phyloP scores from a whole-genome alignment of 2,797 vertebrate species.

The Galago senegalensis region DNA sequence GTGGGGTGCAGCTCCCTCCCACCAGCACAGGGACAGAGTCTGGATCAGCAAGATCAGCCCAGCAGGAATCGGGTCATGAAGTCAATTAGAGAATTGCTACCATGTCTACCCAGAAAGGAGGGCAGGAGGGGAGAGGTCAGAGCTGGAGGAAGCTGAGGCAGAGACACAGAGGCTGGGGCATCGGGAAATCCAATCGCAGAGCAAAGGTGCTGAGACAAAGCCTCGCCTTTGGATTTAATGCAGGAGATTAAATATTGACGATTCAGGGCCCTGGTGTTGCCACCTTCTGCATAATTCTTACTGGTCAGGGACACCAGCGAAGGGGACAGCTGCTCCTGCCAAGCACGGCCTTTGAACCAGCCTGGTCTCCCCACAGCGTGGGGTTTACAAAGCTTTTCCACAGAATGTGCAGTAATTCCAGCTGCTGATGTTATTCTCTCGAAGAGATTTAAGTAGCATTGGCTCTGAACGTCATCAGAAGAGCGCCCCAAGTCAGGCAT shows the following conservation, averaged over 20 bases:
- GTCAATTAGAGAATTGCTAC: fast-evolving
- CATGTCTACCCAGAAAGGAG: fast-evolving
- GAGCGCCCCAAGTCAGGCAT: fast-evolving
- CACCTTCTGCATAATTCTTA: background rate
- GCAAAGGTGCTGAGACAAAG: background rate
- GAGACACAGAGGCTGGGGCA: background rate
- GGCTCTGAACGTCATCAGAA: background rate
- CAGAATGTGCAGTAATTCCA: background rate
- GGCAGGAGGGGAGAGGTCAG: fast-evolving
- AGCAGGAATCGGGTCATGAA: fast-evolving
- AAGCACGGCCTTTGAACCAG: background rate
- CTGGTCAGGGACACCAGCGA: background rate
- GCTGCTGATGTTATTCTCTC: background rate
- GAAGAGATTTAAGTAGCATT: background rate
- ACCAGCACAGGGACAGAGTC: fast-evolving
- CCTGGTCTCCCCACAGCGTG: fast-evolving
- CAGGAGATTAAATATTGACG: background rate
- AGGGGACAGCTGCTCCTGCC: background rate
- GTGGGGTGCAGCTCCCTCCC: background rate
- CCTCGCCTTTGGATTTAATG: fast-evolving
- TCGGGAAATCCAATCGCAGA: fast-evolving
- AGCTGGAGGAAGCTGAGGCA: fast-evolving
- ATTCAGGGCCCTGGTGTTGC: fast-evolving
- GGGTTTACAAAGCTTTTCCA: background rate
- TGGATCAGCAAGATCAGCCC: fast-evolving